A percentile compares a stretch with the other conserved stretches of the same genome.
These are phyloP conservation scores for Drosophila merina DNA, from an alignment of 2,888 invertebrate genomes.

Conservation along the genomic window DNA sequence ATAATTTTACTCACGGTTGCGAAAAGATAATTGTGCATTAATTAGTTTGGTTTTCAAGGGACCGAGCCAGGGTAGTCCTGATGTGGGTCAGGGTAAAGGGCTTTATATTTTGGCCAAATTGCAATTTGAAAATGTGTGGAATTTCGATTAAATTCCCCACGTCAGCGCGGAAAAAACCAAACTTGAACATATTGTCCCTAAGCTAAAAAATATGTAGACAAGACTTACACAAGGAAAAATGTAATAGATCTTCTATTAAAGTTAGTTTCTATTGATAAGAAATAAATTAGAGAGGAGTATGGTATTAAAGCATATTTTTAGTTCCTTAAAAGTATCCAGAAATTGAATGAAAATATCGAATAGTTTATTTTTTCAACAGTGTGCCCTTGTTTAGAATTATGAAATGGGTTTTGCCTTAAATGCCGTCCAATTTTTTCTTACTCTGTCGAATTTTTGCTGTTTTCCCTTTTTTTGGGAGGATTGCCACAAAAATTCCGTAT, in stretches of 20 bases:
- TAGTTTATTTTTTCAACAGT: neutral
- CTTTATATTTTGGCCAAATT: slow-evolving; percentile 20
- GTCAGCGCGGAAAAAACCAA: slow-evolving; percentile 21
- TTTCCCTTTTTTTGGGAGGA: slow-evolving; percentile 5
- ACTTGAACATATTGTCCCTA: slow-evolving; percentile 21
- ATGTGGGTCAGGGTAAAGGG: neutral
- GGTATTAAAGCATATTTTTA: no score
- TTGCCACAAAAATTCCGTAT: slow-evolving; percentile 47
- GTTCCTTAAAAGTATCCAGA: no score
- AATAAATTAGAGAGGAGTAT: no score
- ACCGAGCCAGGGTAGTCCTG: neutral
- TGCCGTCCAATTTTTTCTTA: neutral
- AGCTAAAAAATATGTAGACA: slow-evolving; percentile 1
- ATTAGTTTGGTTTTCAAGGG: slow-evolving; percentile 35
- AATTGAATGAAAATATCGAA: no score
- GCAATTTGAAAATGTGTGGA: slow-evolving; percentile 36
- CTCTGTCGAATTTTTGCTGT: neutral
- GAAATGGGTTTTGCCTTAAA: slow-evolving; percentile 7
- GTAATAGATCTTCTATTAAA: no score
- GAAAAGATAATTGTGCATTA: slow-evolving; percentile 35
- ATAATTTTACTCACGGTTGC: slow-evolving; percentile 21
- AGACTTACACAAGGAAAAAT: slow-evolving; percentile 9
- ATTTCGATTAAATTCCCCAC: slow-evolving; percentile 43
- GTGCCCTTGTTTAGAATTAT: slow-evolving; percentile 9
- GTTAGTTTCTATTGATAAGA: no score